Base-by-base conservation (phyloP, 2,888 invertebrate species). In the Acronicta alni region DNA sequence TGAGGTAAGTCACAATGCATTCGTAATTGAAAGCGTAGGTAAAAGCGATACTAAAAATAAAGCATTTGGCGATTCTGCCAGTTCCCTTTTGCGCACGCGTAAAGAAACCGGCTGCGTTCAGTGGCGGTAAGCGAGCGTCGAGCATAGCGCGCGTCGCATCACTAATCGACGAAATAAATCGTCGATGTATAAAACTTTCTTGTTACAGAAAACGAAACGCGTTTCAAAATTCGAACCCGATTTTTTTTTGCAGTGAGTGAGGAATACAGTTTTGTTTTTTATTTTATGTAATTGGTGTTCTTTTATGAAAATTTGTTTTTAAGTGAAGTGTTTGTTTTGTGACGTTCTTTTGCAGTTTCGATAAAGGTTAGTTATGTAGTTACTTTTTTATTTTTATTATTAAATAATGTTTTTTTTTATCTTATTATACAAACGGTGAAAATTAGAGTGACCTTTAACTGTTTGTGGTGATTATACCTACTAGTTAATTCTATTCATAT, bases 1-100 rank as follows among this genome's bases (percentile, higher is more conserved):
- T 44, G 23, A 35, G 16, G 26, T 43, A 57, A 70, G 66, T 66
- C 59, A 58, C 56, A 74, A 54, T 77, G 78, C 67, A 67, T 52
- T 56, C 32, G 57, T 74, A 66, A 80, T 70, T 75, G 70, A 75
- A 77, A 78, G 59, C 75, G 59, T 76, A 81, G 82, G 79, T 79
- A 75, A 73, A 64, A 67, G 58, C 53, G 67, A 74, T 53, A 68
- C 78, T 80, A 82, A 75, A 82, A 80, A 80, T 81, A 80, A 81
- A 79, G 57, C 63, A 71, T 75, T 77, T 67, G 51, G 61, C 51
- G 42, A 66, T 68, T 67, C 64, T 66, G 66, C 51, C 48, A 44
- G 63, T 53, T 32, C 57, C 57, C 51, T 51, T 53, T 52, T 69
- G 82, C 82, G 81, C 82, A 83, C 60, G 83, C 78, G 75, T 72